A percentile compares a stretch with the other conserved stretches of the same genome.
phyloP scores from a whole-genome alignment of 2,888 invertebrate species.

The Ametastegia equiseti region DNA sequence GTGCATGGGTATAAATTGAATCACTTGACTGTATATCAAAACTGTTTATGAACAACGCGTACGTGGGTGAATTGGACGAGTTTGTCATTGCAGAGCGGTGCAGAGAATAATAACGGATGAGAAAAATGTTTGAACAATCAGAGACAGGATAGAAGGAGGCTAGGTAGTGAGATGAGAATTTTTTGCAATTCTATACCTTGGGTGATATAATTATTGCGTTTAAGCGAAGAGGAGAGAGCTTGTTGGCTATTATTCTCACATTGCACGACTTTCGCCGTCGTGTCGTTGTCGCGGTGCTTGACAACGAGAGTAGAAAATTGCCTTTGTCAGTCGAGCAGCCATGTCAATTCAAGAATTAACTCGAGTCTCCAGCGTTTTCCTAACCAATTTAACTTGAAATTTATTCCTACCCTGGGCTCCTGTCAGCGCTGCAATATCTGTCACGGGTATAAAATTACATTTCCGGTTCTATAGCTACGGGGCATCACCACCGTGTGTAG shows the following conservation, averaged over 20 bases:
- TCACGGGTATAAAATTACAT: constrained; percentile 50
- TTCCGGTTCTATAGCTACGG: constrained; percentile 44
- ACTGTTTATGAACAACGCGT: too few relatives aligned
- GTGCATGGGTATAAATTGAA: too few relatives aligned
- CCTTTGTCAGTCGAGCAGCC: constrained; percentile 33
- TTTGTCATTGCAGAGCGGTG: not conserved
- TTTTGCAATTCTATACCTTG: not conserved
- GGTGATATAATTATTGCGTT: not conserved
- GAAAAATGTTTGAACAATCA: not conserved
- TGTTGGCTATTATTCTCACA: constrained; percentile 16
- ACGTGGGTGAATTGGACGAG: too few relatives aligned
- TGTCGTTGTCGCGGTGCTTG: constrained; percentile 13
- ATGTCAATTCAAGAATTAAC: constrained; percentile 44
- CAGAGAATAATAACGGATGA: not conserved
- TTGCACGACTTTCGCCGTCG: constrained; percentile 16
- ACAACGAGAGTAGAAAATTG: constrained; percentile 41
- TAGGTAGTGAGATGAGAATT: not conserved
- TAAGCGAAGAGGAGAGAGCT: not conserved
- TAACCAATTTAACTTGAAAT: constrained; percentile 47
- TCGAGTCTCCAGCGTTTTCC: constrained; percentile 43
- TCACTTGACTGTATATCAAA: too few relatives aligned
- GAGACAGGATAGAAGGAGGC: not conserved
- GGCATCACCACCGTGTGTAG: not conserved
- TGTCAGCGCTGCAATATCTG: constrained; percentile 48
- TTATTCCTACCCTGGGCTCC: constrained; percentile 34